A percentile compares a stretch with the other conserved stretches of the same genome.
phyloP scores from a whole-genome alignment of 2,888 invertebrate genomes.

The Dendrolimus pini region DNA sequence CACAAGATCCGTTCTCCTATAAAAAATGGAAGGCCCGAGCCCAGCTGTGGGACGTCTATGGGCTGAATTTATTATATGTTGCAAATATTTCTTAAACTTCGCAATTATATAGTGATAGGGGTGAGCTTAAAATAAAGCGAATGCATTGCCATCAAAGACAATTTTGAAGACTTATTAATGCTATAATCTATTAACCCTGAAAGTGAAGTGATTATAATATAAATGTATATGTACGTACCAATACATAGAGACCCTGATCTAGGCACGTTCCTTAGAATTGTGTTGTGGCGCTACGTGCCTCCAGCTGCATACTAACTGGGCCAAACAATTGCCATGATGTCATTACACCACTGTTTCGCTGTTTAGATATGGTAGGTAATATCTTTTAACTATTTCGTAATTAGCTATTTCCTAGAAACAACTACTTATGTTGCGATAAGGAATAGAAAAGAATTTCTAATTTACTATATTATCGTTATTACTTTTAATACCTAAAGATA shows the following conservation, averaged over 20 bases:
- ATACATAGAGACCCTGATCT: slow-evolving; percentile 28
- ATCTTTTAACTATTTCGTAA: background rate
- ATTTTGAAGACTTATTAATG: background rate
- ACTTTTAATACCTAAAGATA: too few species aligned
- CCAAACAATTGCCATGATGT: slow-evolving; percentile 16
- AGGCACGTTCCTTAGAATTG: slow-evolving; percentile 44
- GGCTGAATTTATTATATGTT: too few species aligned
- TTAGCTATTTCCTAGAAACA: background rate
- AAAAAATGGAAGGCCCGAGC: too few species aligned
- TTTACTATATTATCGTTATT: too few species aligned
- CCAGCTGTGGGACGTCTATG: too few species aligned
- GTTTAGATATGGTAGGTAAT: background rate
- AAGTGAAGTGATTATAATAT: background rate
- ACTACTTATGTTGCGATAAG: background rate
- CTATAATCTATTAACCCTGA: background rate
- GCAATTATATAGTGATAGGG: background rate
- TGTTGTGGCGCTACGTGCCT: slow-evolving; percentile 49
- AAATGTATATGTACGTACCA: background rate
- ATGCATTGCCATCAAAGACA: too few species aligned
- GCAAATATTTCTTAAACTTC: background rate
- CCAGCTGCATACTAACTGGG: slow-evolving; percentile 37
- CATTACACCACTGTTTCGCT: background rate
- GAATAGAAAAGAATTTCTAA: too few species aligned
- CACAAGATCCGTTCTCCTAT: too few species aligned
- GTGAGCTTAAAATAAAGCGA: too few species aligned